Evolutionary conservation across 1,140 invertebrate species (phyloP), one percentile per base, ranked within the genome.

Genomic region (Pseudobourletiella spinata): DNA sequence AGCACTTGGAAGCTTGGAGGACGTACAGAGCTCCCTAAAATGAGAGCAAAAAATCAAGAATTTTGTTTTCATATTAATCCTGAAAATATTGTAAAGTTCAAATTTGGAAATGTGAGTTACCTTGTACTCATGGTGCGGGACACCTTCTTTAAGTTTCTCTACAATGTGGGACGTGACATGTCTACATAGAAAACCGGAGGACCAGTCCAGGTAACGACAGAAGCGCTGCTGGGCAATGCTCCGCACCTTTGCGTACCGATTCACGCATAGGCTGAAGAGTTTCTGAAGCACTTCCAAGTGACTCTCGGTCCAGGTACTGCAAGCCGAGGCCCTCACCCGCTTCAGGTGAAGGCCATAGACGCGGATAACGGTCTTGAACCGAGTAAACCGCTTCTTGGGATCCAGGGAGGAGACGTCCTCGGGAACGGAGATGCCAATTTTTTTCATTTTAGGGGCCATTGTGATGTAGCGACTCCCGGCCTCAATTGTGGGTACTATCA

Each of bases 1-100:
- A 65, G 2, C 26, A 24, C 69, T 83, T 83, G 0, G 81, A 80
- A 2, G 85, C 84, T 18, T 86, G 72, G 22, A 95, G 74, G 24
- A 92, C 78, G 74, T 87, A 88, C 18, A 95, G 74, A 8, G 83
- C 81, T 30, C 91, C 91, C 83, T 85, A 59, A 58, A n/a, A n/a
- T 71, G 61, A 50, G 48, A 32, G 58, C 51, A 67, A 35, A 62
- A 39, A 39, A 39, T 39, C 8, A 39, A 39, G n/a, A 39, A 39
- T 39, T 65, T 20, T 54, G 42, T 35, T 30, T 54, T 42, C 32
- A 29, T 60, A 24, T 22, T n/a, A 50, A 20, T 30, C 3, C 2
- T 35, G 16, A 44, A 35, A 16, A n/a, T n/a, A n/a, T n/a, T n/a
- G n/a, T n/a, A n/a, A n/a, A n/a, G n/a, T n/a, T n/a, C n/a, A n/a